Conservation (phyloP, 1,140 invertebrate species). For the Ptiloglossa arizonensis region DNA sequence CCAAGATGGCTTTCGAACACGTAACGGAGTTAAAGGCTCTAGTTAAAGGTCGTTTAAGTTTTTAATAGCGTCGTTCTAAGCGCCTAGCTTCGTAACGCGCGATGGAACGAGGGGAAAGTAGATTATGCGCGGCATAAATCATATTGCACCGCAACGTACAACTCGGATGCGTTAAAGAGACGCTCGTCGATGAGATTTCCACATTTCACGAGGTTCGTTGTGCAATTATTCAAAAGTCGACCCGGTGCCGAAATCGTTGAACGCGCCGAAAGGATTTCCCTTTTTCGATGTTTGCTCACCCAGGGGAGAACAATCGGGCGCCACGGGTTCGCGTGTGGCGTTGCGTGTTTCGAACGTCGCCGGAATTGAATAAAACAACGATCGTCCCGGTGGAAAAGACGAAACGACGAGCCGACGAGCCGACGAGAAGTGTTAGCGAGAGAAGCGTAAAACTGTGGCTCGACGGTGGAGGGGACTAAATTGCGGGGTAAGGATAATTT, state of each 20-base stretch:
- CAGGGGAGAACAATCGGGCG: no score
- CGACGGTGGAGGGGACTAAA: background rate
- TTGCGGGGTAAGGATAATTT: constrained; percentile 15
- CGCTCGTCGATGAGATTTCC: background rate
- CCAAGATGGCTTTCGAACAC: background rate
- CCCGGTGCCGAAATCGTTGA: no score
- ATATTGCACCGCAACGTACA: background rate
- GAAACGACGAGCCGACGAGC: background rate
- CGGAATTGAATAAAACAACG: background rate
- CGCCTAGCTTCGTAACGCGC: background rate
- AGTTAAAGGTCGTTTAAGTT: constrained; percentile 5
- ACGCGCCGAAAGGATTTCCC: no score
- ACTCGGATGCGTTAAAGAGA: background rate
- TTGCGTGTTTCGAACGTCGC: background rate
- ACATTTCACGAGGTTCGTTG: no score
- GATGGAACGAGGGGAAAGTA: background rate
- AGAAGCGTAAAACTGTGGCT: no score
- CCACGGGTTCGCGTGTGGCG: no score
- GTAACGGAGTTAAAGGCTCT: background rate
- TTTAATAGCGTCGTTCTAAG: constrained; percentile 21
- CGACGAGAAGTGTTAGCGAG: background rate
- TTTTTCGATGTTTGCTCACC: no score
- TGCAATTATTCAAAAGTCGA: no score
- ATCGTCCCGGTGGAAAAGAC: background rate
- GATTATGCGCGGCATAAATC: constrained; percentile 6